Base-by-base conservation (phyloP, 2,113 vertebrate species). In the Ameiurus melas region DNA sequence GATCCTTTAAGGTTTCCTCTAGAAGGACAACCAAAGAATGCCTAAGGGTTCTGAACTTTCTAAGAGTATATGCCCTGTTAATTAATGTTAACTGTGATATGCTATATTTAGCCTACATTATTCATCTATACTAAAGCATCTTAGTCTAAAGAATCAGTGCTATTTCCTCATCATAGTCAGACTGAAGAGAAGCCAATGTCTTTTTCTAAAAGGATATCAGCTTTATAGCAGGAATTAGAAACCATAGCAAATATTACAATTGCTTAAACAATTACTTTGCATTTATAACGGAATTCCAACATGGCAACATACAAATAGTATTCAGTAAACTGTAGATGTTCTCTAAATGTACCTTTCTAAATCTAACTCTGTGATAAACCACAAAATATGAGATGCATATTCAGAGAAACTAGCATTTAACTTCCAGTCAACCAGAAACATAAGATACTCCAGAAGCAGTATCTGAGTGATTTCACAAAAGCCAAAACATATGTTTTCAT, bases 91-190 rank as follows among this genome's bases (percentile, higher is more conserved):
- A 47, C 7, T 19, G 13, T 47, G 36, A 43, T 51, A 51, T 86
- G 27, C 43, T 66, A 79, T 80, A 60, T 86, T 86, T 62, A 47
- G 2, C 68, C 71, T 64, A 33, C 27, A 80, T 78, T 86, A 66
- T 51, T 64, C 6, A 62, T 8, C 19, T 60, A 5, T 55, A 81
- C 1, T 87, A 57, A 25, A 68, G 43, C 43, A 27, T 78, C 71
- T 75, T 43, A 43, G 3, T 77, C 39, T 78, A 51, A 78, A 51
- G 25, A 78, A 43, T 77, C 19, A 13, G 71, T 13, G 20, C 22
- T 75, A 75, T 77, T 47, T 43, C 43, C 75, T n/a, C 43, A 51
- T 51, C 43, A 78, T 51, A 27, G 12, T 78, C 43, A 27, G 1
- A 78, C 43, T 77, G 43, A 77, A 14, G 5, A 27, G 43, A 27